Evolutionary conservation across 1,140 invertebrate species (phyloP).

Genomic region (Drosophila virilis): DNA sequence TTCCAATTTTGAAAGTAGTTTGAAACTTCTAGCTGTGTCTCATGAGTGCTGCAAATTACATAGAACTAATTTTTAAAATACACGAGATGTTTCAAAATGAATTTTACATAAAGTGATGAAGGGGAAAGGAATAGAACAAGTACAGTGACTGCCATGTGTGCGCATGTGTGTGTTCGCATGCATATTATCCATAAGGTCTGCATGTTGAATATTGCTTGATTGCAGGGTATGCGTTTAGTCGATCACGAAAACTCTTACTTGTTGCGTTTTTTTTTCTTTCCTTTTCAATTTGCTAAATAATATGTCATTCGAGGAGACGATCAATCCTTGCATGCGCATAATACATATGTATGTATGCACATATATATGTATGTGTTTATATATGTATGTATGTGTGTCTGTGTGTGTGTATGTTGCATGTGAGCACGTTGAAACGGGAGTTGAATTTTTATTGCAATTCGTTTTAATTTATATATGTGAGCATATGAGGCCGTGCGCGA

Average conservation of each 20-base stretch:
- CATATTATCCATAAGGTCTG: too few species aligned
- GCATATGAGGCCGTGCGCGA: slow-evolving; percentile 32
- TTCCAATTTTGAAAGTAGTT: too few species aligned
- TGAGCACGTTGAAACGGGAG: slow-evolving; percentile 58
- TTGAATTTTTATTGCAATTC: slow-evolving; percentile 77
- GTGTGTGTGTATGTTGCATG: slow-evolving; percentile 14
- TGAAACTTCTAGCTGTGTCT: too few species aligned
- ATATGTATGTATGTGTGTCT: slow-evolving; percentile 5
- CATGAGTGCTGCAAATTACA: too few species aligned
- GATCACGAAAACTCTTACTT: background rate
- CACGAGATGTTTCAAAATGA: too few species aligned
- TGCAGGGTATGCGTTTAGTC: background rate
- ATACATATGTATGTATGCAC: background rate
- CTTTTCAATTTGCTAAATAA: slow-evolving; percentile 78
- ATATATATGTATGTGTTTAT: slow-evolving; percentile 9
- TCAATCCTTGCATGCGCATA: slow-evolving; percentile 58
- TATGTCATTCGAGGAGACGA: slow-evolving; percentile 74
- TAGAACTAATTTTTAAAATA: too few species aligned
- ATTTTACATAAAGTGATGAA: too few species aligned
- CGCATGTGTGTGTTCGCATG: too few species aligned
- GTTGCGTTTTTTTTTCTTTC: slow-evolving; percentile 8
- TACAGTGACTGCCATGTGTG: too few species aligned
- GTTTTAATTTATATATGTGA: slow-evolving; percentile 59
- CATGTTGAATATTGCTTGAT: background rate
- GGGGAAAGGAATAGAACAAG: too few species aligned